These are phyloP conservation scores for Dinocampus coccinellae DNA, from an alignment of 2,888 invertebrate genomes.

Conservation along the genomic window DNA sequence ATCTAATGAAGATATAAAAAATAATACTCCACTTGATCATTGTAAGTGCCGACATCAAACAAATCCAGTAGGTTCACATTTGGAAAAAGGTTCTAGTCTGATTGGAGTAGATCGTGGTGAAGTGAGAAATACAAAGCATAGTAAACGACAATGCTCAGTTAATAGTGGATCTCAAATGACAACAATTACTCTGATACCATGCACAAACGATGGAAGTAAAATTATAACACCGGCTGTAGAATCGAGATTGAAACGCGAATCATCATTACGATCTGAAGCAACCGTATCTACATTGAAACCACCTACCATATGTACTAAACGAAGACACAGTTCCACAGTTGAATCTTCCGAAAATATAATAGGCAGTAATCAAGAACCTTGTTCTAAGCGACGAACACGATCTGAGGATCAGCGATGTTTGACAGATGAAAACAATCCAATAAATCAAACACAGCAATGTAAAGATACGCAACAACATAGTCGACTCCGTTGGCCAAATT, in stretches of 20 bases:
- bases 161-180: constrained; percentile 12
- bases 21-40: background rate
- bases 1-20: background rate
- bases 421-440: constrained; percentile 69
- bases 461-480: constrained; percentile 30
- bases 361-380: constrained; percentile 48
- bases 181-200: constrained; percentile 29
- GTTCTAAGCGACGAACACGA: constrained; percentile 59
- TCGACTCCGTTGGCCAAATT: constrained; percentile 53
- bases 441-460: constrained; percentile 59
- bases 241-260: constrained; percentile 37
- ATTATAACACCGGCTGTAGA: constrained; percentile 3
- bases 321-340: constrained; percentile 57
- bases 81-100: constrained; percentile 11
- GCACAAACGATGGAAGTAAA: constrained; percentile 27
- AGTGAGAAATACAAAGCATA: constrained; percentile 22
- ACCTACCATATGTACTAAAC: constrained; percentile 43
- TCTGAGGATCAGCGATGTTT: constrained; percentile 62
- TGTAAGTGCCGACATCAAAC: background rate
- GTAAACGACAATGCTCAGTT: constrained; percentile 34
- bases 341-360: constrained; percentile 44
- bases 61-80: background rate
- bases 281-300: background rate
- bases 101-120: constrained; percentile 18
- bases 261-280: constrained; percentile 13